Evolutionary conservation across 2,113 vertebrate species (phyloP), one percentile per base, ranked within the genome.

Genomic region (Poecile atricapillus): DNA sequence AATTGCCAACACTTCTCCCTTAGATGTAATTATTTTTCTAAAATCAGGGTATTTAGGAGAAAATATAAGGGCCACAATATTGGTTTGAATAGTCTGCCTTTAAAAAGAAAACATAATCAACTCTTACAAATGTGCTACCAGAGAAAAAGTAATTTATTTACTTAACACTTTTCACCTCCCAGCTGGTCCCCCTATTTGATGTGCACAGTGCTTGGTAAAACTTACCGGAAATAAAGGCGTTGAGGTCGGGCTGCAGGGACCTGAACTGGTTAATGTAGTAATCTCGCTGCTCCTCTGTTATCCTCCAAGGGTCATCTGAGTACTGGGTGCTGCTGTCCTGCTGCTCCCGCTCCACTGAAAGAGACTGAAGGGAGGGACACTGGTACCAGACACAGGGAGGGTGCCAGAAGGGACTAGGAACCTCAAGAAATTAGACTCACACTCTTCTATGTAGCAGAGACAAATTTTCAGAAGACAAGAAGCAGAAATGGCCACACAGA

Each of bases 261-360:
- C 92, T 98, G 96, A 99, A 99, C 96, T 99, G 99, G 87, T 98
- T 98, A 30, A 99, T 98, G 94, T 99, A 99, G 95, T 99, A 99
- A 67, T 99, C 98, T 63, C 98, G 97, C 97, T 99, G 99, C 98
- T 99, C 99, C 95, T 98, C 98, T 0, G 99, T 99, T 97, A 99
- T 99, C 97, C 99, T 98, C 99, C 99, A 99, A 95, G 99, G 99
- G 95, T 99, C 99, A 19, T 99, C 99, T 0, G 94, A 95, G 95
- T 98, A 98, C 93, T 98, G 98, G 37, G 59, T 93, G 23, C 56
- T 89, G 65, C 71, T 97, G 50, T 98, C 98, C 78, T 98, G 98
- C 22, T 98, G 95, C 86, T 98, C 98, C 92, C 95, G 97, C 95
- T 99, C 99, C 63, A 81, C 97, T 83, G 98, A 98, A 77, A 97